Conservation (phyloP, 2,113 vertebrate species). For the Ranitomeya imitator region DNA sequence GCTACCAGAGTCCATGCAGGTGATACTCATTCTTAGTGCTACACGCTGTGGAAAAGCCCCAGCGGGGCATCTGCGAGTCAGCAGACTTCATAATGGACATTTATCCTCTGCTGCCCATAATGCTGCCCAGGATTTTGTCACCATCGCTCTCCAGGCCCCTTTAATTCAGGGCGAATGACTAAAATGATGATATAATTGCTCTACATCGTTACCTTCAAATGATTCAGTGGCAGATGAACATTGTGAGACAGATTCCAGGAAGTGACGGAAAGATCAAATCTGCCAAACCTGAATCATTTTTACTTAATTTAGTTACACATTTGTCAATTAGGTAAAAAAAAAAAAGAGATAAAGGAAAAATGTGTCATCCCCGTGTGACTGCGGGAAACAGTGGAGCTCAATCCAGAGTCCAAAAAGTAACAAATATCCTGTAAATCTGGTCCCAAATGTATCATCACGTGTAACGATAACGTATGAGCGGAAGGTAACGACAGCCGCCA, state of each 20-base stretch:
- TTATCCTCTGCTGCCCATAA: too few species aligned
- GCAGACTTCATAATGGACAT: too few species aligned
- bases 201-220: background rate
- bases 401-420: background rate
- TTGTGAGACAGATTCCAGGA: background rate
- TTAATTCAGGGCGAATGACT: background rate
- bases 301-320: background rate
- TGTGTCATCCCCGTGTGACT: background rate
- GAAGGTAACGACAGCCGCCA: too few species aligned
- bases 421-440: background rate
- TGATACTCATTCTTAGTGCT: too few species aligned
- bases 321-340: background rate
- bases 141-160: background rate
- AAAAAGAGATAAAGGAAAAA: background rate
- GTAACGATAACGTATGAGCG: too few species aligned
- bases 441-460: too few species aligned
- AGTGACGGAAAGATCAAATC: background rate
- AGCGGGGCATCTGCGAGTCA: too few species aligned
- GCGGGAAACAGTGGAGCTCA: background rate
- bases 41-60: too few species aligned
- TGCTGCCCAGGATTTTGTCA: background rate
- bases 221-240: background rate
- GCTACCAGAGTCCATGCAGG: too few species aligned
- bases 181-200: conserved; percentile 7
- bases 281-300: conserved; percentile 17